Base-by-base conservation (phyloP, 2,888 invertebrate genomes). In the Alentia gelatinosa region DNA sequence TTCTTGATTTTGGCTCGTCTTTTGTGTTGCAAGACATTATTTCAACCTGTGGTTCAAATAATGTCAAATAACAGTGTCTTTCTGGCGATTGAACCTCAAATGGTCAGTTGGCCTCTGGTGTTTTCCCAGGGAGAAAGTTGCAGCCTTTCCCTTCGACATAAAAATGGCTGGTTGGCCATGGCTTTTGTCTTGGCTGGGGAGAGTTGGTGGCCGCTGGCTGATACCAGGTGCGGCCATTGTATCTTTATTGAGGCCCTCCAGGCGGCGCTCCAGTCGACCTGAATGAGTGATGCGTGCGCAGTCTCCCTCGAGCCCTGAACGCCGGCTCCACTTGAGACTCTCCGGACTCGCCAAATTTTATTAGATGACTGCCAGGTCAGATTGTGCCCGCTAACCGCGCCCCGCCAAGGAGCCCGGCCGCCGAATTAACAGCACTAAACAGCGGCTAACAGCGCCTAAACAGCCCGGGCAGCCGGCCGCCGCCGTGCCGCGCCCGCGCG, bases 311-410 rank as follows among this genome's bases (percentile, higher is more conserved):
- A 39, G 79, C 30, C 79, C 79, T 19, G 4, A 15, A 35, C 39
- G 79, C 79, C 68, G 15, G 68, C 12, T n/a, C 68, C 68, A 68
- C 68, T 68, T 68, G 68, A 68, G 68, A 68, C 68, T 68, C n/a
- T 12, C n/a, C 68, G n/a, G 68, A 19, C 68, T 68, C 37, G 79
- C 23, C 79, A 79, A 79, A 79, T 79, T 35, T 79, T 79, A 79
- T 79, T 79, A 79, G 79, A 79, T 79, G 79, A 79, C 79, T 79
- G 79, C 39, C 79, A 26, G 79, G 79, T 79, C 79, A 79, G 79
- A 79, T 79, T 79, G 79, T 79, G 35, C 79, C 79, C 79, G 39
- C 79, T 79, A 79, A 79, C 79, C 37, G 23, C 35, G 79, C 1
- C 79, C 39, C 79, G 15, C 79, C 79, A 39, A 35, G 79, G 79